Percentiles rank a stretch among this genome's conserved stretches.
These are phyloP conservation scores for Nymphalis polychloros DNA, from an alignment of 2,888 invertebrate genomes.

Conservation along the genomic window DNA sequence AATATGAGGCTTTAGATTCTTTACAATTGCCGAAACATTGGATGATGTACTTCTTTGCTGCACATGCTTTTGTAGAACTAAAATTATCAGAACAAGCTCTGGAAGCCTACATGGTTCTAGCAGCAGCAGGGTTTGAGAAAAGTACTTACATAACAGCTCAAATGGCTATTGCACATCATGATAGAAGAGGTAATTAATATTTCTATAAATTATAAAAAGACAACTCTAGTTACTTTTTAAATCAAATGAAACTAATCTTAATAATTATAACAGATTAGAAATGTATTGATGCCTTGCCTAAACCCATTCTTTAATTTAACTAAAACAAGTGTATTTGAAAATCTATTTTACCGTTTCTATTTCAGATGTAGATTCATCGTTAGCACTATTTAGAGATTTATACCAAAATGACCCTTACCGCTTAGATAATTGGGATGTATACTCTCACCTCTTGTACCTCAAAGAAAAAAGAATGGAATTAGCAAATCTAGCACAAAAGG, in stretches of 20 bases:
- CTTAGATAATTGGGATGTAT: constrained; percentile 97
- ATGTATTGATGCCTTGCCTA: too few relatives aligned
- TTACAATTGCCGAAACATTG: constrained; percentile 91
- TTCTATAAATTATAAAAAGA: neutral
- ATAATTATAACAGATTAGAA: neutral
- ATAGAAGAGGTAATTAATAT: constrained; percentile 87
- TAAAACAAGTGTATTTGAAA: too few relatives aligned
- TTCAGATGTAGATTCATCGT: constrained; percentile 94
- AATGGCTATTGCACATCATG: constrained; percentile 95
- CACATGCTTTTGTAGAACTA: constrained; percentile 93
- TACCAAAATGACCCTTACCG: constrained; percentile 94
- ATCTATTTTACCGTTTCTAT: constrained; percentile 24
- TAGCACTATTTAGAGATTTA: constrained; percentile 91
- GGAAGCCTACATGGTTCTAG: constrained; percentile 89
- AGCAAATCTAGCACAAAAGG: constrained; percentile 95
- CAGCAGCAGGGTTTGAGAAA: constrained; percentile 90
- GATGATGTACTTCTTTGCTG: constrained; percentile 96
- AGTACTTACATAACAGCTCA: constrained; percentile 95
- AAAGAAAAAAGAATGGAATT: constrained; percentile 95
- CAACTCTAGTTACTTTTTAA: too few relatives aligned
- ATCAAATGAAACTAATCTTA: too few relatives aligned
- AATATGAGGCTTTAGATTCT: constrained; percentile 87
- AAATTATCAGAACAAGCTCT: constrained; percentile 95
- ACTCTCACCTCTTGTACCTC: constrained; percentile 97
- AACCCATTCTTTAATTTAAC: too few relatives aligned